Evolutionary conservation across 1,140 invertebrate species (phyloP).

Genomic region (Drosophila elegans): DNA sequence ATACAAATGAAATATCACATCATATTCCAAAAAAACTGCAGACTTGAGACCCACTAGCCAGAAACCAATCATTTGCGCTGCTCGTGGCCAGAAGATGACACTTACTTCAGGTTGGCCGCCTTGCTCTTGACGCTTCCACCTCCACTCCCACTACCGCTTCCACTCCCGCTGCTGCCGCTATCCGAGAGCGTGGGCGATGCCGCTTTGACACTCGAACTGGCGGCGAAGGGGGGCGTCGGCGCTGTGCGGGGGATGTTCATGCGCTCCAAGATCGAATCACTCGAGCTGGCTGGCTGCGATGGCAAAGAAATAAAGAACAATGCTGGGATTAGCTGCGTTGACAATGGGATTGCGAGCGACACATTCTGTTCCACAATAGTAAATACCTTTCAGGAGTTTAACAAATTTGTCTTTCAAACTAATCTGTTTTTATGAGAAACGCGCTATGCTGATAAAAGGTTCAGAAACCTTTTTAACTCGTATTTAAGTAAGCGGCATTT

Average conservation of each 20-base stretch:
- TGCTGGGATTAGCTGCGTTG: slow-evolving; percentile 18
- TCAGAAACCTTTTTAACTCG: not conserved
- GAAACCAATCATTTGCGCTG: slow-evolving; percentile 7
- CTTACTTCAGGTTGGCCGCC: slow-evolving; percentile 82
- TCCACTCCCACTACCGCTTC: slow-evolving; percentile 28
- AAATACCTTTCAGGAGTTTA: slow-evolving; percentile 7
- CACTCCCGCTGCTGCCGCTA: slow-evolving; percentile 50
- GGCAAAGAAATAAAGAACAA: slow-evolving; percentile 9
- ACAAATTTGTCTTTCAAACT: slow-evolving; percentile 7
- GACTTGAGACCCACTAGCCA: slow-evolving; percentile 9
- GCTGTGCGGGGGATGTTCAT: slow-evolving; percentile 69
- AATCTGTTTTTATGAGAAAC: not conserved
- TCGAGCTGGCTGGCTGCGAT: slow-evolving; percentile 47
- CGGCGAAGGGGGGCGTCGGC: slow-evolving; percentile 10
- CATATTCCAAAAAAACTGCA: slow-evolving; percentile 15
- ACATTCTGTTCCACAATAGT: slow-evolving; percentile 8
- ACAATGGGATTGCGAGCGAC: slow-evolving; percentile 14
- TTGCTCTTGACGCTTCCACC: slow-evolving; percentile 75
- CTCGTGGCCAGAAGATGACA: slow-evolving; percentile 18
- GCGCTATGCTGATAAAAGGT: not conserved
- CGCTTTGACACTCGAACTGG: slow-evolving; percentile 46
- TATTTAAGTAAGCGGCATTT: not conserved
- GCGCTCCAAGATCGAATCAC: slow-evolving; percentile 75
- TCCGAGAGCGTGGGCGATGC: slow-evolving; percentile 80
- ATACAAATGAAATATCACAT: not conserved